These are phyloP conservation scores for Agrotis segetum DNA, from an alignment of 2,888 invertebrate genomes.

Conservation along the genomic window DNA sequence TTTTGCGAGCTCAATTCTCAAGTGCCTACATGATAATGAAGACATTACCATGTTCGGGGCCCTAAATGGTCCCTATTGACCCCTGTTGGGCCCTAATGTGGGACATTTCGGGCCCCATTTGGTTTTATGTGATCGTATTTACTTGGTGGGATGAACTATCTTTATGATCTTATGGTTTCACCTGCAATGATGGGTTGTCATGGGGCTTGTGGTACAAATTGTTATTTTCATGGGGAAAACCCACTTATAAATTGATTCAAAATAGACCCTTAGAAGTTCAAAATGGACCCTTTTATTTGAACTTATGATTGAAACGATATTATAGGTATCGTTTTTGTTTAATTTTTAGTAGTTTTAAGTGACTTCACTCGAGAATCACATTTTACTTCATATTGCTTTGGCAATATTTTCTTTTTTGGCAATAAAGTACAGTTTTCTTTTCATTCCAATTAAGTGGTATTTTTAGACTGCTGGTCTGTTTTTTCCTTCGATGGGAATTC, in stretches of 20 bases:
- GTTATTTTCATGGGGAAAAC: neutral
- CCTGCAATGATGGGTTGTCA: constrained; percentile 23
- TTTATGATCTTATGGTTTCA: constrained; percentile 42
- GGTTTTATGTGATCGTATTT: constrained; percentile 67
- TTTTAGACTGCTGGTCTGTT: no score
- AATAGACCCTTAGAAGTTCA: no score
- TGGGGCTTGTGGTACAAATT: constrained; percentile 3
- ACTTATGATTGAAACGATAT: no score
- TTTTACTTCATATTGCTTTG: no score
- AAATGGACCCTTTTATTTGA: no score
- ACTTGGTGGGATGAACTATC: constrained; percentile 54
- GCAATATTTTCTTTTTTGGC: no score
- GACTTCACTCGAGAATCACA: no score
- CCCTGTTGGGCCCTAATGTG: constrained; percentile 59
- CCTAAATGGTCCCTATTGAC: constrained; percentile 64
- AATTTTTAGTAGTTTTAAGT: no score
- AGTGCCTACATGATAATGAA: constrained; percentile 55
- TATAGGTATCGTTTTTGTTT: no score
- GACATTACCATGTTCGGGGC: constrained; percentile 54
- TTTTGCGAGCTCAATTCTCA: constrained; percentile 37
- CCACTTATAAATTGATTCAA: neutral
- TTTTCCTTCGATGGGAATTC: no score
- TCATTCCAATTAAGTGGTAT: no score
- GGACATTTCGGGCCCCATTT: constrained; percentile 59
- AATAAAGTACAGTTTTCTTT: no score